Evolutionary conservation across 2,888 invertebrate genomes (phyloP).

Genomic region (Scaptomyza cyrtandrae): DNA sequence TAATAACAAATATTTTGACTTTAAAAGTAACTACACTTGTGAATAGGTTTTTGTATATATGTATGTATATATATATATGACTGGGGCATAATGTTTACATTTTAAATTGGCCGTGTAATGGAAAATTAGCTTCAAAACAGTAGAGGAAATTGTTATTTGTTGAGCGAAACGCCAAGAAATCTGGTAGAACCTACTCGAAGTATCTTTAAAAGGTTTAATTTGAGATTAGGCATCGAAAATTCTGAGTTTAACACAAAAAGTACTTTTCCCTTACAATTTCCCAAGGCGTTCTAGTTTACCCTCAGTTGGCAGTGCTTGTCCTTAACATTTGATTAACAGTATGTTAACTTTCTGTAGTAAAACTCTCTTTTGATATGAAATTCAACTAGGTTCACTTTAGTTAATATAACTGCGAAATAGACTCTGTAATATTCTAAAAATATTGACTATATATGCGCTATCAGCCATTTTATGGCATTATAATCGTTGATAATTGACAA

Average conservation of each 20-base stretch:
- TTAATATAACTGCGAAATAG: not conserved
- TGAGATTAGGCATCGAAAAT: not conserved
- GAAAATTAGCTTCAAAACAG: conserved; percentile 6
- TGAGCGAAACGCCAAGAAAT: conserved; percentile 2
- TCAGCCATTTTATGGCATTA: conserved; percentile 27
- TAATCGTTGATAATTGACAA: conserved; percentile 43
- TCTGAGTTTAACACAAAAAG: not conserved
- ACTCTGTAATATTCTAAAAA: conserved; percentile 28
- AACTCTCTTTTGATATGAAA: too few relatives aligned
- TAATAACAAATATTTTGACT: conserved; percentile 27
- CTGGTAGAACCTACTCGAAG: not conserved
- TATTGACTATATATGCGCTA: conserved; percentile 17
- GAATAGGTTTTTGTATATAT: too few relatives aligned
- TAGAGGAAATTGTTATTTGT: conserved; percentile 37
- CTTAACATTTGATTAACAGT: not conserved
- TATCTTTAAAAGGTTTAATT: not conserved
- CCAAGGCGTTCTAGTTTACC: not conserved
- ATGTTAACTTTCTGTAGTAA: not conserved
- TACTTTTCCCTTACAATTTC: not conserved
- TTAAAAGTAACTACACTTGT: not conserved
- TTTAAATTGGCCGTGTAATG: conserved; percentile 32
- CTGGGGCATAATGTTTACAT: conserved; percentile 28
- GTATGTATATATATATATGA: too few relatives aligned
- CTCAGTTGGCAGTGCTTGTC: not conserved
- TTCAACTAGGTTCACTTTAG: not conserved